phyloP scores from a whole-genome alignment of 2,113 vertebrate genomes.

The Lethenteron reissneri region DNA sequence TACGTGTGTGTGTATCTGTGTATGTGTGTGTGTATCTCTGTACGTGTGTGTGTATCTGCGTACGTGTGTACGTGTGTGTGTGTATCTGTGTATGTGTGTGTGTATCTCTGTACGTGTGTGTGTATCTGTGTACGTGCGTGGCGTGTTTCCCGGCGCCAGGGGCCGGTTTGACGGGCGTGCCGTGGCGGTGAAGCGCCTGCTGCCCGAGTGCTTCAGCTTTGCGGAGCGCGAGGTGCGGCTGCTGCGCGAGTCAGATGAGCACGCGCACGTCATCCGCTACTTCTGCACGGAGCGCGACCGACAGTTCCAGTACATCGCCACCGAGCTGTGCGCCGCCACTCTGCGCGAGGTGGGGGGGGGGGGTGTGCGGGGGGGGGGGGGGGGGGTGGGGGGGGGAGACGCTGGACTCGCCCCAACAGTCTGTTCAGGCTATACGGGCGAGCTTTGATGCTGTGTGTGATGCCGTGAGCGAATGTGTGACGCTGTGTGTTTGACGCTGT shows the following conservation, averaged over 20 bases:
- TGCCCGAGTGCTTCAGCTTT: slow-evolving; percentile 56
- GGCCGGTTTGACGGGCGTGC: slow-evolving; percentile 51
- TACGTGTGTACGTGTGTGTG: not conserved
- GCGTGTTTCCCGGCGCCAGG: slow-evolving; percentile 15
- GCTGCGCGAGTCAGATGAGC: slow-evolving; percentile 64
- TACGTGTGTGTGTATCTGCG: not conserved
- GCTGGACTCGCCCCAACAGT: too few relatives aligned
- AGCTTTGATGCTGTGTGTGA: slow-evolving; percentile 2
- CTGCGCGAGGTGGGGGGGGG: slow-evolving; percentile 49
- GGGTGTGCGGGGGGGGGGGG: not conserved
- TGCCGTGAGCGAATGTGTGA: not conserved
- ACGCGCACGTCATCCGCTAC: slow-evolving; percentile 80
- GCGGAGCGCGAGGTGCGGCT: slow-evolving; percentile 68
- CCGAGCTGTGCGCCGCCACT: slow-evolving; percentile 64
- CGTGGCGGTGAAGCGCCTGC: slow-evolving; percentile 69
- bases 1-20: not conserved
- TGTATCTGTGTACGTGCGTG: not conserved
- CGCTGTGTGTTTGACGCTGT: too few relatives aligned
- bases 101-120: not conserved
- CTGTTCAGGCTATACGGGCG: too few relatives aligned
- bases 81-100: not conserved
- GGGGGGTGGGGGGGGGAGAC: not conserved
- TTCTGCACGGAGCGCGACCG: slow-evolving; percentile 72
- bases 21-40: too few relatives aligned
- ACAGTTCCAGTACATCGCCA: slow-evolving; percentile 85